Evolutionary conservation across 2,888 invertebrate genomes (phyloP).

Genomic region (Nomada ruficornis): DNA sequence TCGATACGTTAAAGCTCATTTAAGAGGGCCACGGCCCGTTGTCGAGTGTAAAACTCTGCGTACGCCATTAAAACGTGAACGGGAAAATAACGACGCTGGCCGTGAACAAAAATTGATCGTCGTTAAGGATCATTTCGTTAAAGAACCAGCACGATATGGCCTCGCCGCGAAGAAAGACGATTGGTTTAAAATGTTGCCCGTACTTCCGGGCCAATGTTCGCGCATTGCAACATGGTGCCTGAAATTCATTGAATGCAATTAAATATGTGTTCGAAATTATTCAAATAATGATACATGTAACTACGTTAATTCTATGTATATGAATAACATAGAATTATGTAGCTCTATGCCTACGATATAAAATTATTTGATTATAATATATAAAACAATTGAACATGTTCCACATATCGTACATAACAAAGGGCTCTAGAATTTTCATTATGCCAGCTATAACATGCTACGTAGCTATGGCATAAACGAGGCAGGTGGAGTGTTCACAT

Average conservation of each 20-base stretch:
- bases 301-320: no score
- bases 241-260: not conserved
- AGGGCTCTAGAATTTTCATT: no score
- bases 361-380: no score
- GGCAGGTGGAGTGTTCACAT: not conserved
- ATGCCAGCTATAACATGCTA: not conserved
- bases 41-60: constrained; percentile 21
- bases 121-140: constrained; percentile 23
- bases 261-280: not conserved
- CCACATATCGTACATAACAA: no score
- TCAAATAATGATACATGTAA: no score
- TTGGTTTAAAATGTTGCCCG: not conserved
- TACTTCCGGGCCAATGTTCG: constrained; percentile 9
- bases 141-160: constrained; percentile 15
- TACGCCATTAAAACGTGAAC: constrained; percentile 18
- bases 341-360: no score
- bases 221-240: no score
- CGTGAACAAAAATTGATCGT: constrained; percentile 26
- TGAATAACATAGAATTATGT: no score
- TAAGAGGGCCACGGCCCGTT: not conserved
- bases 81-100: constrained; percentile 21
- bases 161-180: not conserved
- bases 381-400: no score
- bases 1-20: constrained; percentile 25
- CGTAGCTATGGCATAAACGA: not conserved